A percentile compares a stretch with the other conserved stretches of the same genome.
These are phyloP conservation scores for human DNA, from an alignment of 2,113 vertebrate genomes.

Conservation along the genomic window GRCh38 chr20:14799501-14800000, in stretches of 20 bases:
- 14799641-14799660: not conserved
- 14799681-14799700: not conserved
- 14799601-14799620: not conserved
- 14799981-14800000: slow-evolving; percentile 82
- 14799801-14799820: slow-evolving; percentile 77
- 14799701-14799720: slow-evolving; percentile 53
- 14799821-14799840: slow-evolving; percentile 82
- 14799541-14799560: not conserved
- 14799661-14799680: not conserved
- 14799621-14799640: not conserved
- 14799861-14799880: slow-evolving; percentile 78
- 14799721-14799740: slow-evolving; percentile 15
- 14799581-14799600: not conserved
- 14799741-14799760: slow-evolving; percentile 53
- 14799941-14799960: slow-evolving; percentile 82
- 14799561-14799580: not conserved
- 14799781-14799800: slow-evolving; percentile 69
- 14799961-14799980: slow-evolving; percentile 76
- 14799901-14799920: slow-evolving; percentile 77
- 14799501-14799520: not conserved
- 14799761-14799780: slow-evolving; percentile 60
- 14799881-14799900: slow-evolving; percentile 64
- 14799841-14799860: slow-evolving; percentile 88
- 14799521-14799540: not conserved
- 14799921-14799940: slow-evolving; percentile 64